Evolutionary conservation across 2,797 vertebrate species (phyloP).

Genomic region (Synaphobranchus kaupii): DNA sequence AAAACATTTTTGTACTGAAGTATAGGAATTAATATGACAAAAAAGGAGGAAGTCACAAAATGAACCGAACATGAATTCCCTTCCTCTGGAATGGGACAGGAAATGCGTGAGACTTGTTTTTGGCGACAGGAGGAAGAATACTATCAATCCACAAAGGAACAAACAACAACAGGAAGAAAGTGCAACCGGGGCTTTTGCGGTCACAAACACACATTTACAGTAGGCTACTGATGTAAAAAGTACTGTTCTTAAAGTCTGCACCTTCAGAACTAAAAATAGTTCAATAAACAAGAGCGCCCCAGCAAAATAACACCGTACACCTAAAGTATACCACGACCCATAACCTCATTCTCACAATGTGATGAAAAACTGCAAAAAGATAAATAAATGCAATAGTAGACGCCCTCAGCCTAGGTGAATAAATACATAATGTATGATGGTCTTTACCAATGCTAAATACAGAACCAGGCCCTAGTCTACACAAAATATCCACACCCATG

Average conservation of each 20-base stretch:
- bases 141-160: background rate
- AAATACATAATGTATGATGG: background rate
- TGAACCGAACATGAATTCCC: background rate
- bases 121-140: background rate
- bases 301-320: background rate
- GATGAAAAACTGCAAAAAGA: background rate
- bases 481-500: background rate
- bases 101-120: background rate
- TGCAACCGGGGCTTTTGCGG: conserved; percentile 54
- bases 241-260: background rate
- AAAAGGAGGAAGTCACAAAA: background rate
- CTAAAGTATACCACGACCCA: background rate
- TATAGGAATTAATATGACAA: background rate
- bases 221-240: background rate
- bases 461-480: background rate
- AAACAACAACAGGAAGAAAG: conserved; percentile 61
- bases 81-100: background rate
- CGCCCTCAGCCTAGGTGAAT: background rate
- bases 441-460: background rate
- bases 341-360: background rate
- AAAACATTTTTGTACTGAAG: background rate
- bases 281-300: background rate
- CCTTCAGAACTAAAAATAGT: background rate
- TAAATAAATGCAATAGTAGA: background rate
- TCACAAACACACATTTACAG: conserved; percentile 61